A percentile compares a stretch with the other conserved stretches of the same genome.
Conservation (phyloP, 1,140 invertebrate species). For the Latrodectus geometricus region DNA sequence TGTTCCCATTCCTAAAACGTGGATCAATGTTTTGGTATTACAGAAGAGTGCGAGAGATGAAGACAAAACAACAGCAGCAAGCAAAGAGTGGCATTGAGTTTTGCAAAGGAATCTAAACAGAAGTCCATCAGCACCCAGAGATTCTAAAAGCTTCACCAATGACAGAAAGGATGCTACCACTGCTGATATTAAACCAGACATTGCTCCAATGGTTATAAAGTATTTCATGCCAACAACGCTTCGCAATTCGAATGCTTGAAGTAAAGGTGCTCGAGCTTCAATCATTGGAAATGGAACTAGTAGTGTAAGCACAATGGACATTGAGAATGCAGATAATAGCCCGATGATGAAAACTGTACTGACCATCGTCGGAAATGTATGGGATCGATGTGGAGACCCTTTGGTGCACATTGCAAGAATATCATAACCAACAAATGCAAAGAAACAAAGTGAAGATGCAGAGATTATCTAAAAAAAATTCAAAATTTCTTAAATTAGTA, state of each 20-base stretch:
- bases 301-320: slow-evolving; percentile 24
- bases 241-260: slow-evolving; percentile 49
- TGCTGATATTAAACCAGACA: slow-evolving; percentile 32
- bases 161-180: slow-evolving; percentile 36
- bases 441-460: slow-evolving; percentile 64
- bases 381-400: slow-evolving; percentile 55
- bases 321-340: slow-evolving; percentile 12
- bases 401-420: slow-evolving; percentile 65
- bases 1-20: slow-evolving; percentile 61
- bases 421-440: slow-evolving; percentile 68
- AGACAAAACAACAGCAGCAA: slow-evolving; percentile 18
- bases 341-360: slow-evolving; percentile 35
- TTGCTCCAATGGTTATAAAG: slow-evolving; percentile 52
- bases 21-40: slow-evolving; percentile 49
- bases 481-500: neutral
- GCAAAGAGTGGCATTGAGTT: slow-evolving; percentile 24
- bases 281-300: slow-evolving; percentile 40
- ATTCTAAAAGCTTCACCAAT: slow-evolving; percentile 52
- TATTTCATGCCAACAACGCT: slow-evolving; percentile 47
- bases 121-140: slow-evolving; percentile 70
- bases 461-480: slow-evolving; percentile 58
- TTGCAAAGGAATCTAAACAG: slow-evolving; percentile 65
- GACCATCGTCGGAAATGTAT: slow-evolving; percentile 24
- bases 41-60: slow-evolving; percentile 46
- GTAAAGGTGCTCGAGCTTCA: slow-evolving; percentile 33